Base-by-base conservation (phyloP, 35 echinoderm and acorn worm genomes). In the Antedon bifida region DNA sequence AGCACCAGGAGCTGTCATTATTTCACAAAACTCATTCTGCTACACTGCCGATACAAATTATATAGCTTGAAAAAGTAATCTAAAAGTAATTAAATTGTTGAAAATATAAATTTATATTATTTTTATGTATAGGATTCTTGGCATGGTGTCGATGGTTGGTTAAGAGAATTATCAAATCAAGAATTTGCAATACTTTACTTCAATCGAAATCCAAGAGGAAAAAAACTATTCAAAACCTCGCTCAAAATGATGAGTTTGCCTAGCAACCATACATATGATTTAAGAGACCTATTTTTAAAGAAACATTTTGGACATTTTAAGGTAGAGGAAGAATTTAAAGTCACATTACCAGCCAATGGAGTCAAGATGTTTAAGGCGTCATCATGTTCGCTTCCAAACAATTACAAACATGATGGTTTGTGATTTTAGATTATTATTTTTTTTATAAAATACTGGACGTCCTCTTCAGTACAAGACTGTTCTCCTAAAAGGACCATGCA, bases 221-320 rank as follows among this genome's bases (percentile, higher is more conserved):
- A 64, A 64, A 64, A 8, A 2, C 5, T 64, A 19, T 64, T 19
- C 51, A 64, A 64, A 21, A 64, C 51, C 51, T 64, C 51, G 26
- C 51, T 64, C 51, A 64, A 1, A 64, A 26, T 21, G 2, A 12
- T 64, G 51, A 8, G 19, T 2, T 64, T 64, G 19, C 51, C 51
- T 16, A 11, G 7, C 10, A 64, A 64, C 51, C 51, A 64, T 23
- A 64, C 51, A 7, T 64, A 64, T 64, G 51, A 64, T 23, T 26
- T 64, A 19, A 8, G 51, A 21, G 51, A 64, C 23, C 23, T 64
- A 64, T 64, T 12, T 64, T 64, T 64, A 21, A 64, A 64, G 19
- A 64, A 64, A 64, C 51, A 64, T 64, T 64, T 64, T 64, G 51
- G 51, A 64, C 51, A 64, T 64, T 64, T 64, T 26, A 64, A 64